Evolutionary conservation across 1,140 invertebrate species (phyloP).

Genomic region (Drosophila melanica): DNA sequence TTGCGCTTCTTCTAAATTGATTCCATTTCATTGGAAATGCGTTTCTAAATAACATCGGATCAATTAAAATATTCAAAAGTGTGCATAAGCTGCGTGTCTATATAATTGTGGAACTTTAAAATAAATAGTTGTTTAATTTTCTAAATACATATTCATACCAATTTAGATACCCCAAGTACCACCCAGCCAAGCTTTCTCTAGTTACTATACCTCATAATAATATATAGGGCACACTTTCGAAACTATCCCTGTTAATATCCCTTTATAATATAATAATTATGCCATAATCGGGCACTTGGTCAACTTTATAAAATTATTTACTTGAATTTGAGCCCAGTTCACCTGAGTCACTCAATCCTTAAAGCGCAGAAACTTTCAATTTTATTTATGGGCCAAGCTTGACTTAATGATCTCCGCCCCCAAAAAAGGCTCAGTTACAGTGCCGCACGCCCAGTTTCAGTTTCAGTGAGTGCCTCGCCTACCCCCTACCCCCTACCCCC

Average conservation of each 20-base stretch:
- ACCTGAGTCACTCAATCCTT: constrained; percentile 42
- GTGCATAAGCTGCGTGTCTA: too few species aligned
- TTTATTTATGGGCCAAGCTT: constrained; percentile 76
- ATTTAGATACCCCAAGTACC: too few species aligned
- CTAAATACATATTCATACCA: too few species aligned
- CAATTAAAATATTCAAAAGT: too few species aligned
- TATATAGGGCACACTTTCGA: not conserved
- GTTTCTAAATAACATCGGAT: too few species aligned
- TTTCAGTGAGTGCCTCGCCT: not conserved
- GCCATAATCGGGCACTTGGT: not conserved
- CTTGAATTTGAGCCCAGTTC: not conserved
- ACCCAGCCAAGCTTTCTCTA: too few species aligned
- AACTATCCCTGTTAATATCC: not conserved
- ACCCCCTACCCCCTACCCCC: too few species aligned
- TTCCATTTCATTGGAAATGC: too few species aligned
- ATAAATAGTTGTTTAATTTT: too few species aligned
- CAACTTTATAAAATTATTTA: constrained; percentile 30
- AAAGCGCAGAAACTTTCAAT: constrained; percentile 35
- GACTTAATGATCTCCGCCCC: constrained; percentile 70
- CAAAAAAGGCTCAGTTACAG: constrained; percentile 1
- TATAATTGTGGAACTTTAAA: too few species aligned
- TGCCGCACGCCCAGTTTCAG: not conserved
- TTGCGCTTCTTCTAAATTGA: too few species aligned
- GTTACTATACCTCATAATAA: not conserved
- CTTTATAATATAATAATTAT: constrained; percentile 13